Evolutionary conservation across 2,113 vertebrate genomes (phyloP), one percentile per base, ranked within the genome.

Genomic region (Hippotragus niger): DNA sequence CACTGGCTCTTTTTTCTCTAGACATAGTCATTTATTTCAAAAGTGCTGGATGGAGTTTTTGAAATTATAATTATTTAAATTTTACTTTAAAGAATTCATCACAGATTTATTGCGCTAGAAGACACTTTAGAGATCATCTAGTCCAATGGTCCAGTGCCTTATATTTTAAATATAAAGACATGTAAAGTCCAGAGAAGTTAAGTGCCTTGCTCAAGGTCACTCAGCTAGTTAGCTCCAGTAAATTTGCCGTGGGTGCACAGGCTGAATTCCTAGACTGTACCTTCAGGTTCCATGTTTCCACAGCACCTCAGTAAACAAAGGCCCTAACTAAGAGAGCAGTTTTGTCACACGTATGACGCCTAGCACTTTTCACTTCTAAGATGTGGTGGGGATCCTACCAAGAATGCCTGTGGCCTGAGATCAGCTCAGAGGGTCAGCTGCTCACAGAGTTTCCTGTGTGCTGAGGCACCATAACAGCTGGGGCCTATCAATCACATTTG

Each of bases 401-500:
- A 76, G 52, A 88, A 82, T 74, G 53, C 33, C 55, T 7, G 3
- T 0, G 15, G 55, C 62, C 81, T 83, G 91, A 95, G 76, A 80
- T 95, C 85, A 93, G 78, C 55, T 86, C 78, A 71, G 67, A 91
- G 45, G 50, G 47, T 86, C 89, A 97, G 85, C 82, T 94, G 88
- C 50, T 88, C 21, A 12, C 19, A 74, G 53, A 76, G 40, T 33
- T 96, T 97, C 90, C 62, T 92, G 90, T 64, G 29, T 33, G 7
- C 2, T 16, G 57, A 85, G 67, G 82, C 76, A 80, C 29, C 2
- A 0, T 36, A 71, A 91, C 86, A 95, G 90, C 86, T 80, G 91
- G 86, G n/a, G 25, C 31, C 4, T 57, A 62, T 64, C 50, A 45
- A 1, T 57, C 82, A 62, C 50, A 83, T 82, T 78, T 85, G 88